phyloP scores from a whole-genome alignment of 64 coral and sea anemone species.

The Dendronephthya gigantea region DNA sequence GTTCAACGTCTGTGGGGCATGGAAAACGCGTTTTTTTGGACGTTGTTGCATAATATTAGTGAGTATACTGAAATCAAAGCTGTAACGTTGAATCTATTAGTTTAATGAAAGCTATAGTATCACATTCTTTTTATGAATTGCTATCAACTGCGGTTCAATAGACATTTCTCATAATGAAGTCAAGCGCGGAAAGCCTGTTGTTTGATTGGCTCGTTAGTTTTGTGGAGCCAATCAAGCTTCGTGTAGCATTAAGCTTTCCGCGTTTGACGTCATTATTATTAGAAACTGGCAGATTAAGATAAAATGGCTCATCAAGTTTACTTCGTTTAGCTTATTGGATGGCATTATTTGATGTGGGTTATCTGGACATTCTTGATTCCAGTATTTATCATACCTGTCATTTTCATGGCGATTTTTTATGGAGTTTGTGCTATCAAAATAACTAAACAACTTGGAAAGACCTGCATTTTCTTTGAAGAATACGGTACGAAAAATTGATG shows the following conservation, averaged over 20 bases:
- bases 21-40: constrained; percentile 60
- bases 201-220: no score
- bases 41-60: constrained; percentile 66
- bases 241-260: no score
- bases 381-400: constrained; percentile 61
- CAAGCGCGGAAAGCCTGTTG: no score
- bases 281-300: no score
- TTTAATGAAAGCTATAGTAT: no score
- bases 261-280: no score
- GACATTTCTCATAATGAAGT: no score
- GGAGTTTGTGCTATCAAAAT: constrained; percentile 74
- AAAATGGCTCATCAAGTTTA: neutral
- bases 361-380: constrained; percentile 75
- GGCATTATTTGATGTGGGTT: constrained; percentile 65
- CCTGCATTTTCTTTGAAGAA: constrained; percentile 84
- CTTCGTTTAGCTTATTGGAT: constrained; percentile 49
- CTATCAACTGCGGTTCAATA: no score
- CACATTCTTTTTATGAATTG: no score
- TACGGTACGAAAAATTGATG: constrained; percentile 46
- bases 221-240: no score
- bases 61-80: neutral
- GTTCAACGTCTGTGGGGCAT: constrained; percentile 52
- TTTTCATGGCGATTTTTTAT: constrained; percentile 84
- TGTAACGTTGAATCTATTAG: neutral
- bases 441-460: constrained; percentile 86